These are phyloP conservation scores for Canis aureus DNA, from an alignment of 2,113 vertebrate species.

Conservation along the genomic window DNA sequence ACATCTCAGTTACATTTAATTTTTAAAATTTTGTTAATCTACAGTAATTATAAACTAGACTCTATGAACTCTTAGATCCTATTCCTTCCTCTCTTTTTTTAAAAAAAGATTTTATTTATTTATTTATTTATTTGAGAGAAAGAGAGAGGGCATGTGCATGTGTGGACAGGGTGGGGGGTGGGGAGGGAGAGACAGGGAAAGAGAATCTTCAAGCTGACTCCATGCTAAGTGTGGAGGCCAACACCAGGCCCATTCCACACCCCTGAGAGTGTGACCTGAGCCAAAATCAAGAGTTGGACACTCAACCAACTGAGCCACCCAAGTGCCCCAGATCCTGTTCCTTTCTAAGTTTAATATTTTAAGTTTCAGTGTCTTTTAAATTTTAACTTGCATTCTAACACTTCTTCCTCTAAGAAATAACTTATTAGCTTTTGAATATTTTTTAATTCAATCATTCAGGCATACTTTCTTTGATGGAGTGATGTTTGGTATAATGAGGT, in stretches of 20 bases:
- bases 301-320: neutral
- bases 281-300: neutral
- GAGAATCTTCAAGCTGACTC: neutral
- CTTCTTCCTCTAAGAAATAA: neutral
- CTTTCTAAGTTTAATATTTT: neutral
- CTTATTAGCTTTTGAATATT: neutral
- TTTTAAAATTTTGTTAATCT: neutral
- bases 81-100: neutral
- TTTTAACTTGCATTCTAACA: neutral
- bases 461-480: neutral
- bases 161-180: neutral
- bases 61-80: neutral
- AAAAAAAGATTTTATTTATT: neutral
- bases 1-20: neutral
- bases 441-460: neutral
- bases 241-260: neutral
- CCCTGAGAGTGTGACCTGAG: neutral
- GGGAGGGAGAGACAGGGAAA: neutral
- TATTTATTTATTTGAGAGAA: neutral
- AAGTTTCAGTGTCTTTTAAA: neutral
- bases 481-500: neutral
- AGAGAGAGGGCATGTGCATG: neutral
- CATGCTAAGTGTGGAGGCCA: neutral
- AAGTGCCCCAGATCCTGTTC: neutral
- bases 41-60: neutral